Evolutionary conservation across 2,113 vertebrate genomes (phyloP).

Genomic region (Notothenia coriiceps): DNA sequence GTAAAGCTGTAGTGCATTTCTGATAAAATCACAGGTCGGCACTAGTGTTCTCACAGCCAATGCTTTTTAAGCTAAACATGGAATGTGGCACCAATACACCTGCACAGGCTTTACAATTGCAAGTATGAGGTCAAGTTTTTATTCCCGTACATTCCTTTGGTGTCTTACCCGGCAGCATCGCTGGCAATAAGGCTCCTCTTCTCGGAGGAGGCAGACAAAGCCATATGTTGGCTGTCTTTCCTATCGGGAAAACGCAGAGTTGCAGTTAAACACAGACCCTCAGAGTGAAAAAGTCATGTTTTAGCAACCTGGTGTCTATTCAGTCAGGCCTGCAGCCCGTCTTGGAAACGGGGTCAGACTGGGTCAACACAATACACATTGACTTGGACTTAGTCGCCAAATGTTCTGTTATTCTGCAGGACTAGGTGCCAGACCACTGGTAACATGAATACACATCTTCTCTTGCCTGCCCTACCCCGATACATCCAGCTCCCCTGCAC

Average conservation of each 20-base stretch:
- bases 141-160: constrained; percentile 65
- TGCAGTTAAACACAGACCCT: constrained; percentile 50
- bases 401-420: constrained; percentile 58
- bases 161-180: constrained; percentile 66
- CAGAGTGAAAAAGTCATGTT: constrained; percentile 54
- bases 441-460: constrained; percentile 71
- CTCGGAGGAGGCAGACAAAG: constrained; percentile 51
- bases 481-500: constrained; percentile 67
- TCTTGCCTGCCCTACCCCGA: constrained; percentile 50
- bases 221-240: constrained; percentile 55
- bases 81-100: constrained; percentile 74
- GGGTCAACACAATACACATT: constrained; percentile 42
- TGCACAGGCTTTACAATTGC: constrained; percentile 71
- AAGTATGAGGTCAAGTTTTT: constrained; percentile 59
- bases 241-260: constrained; percentile 63
- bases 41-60: constrained; percentile 59
- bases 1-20: constrained; percentile 45
- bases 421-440: constrained; percentile 67
- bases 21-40: constrained; percentile 70
- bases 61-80: constrained; percentile 69
- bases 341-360: constrained; percentile 35
- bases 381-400: constrained; percentile 42
- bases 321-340: constrained; percentile 34
- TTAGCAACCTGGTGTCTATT: constrained; percentile 45
- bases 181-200: constrained; percentile 60